phyloP scores from a whole-genome alignment of 2,888 invertebrate species.

The Eilema depressum region DNA sequence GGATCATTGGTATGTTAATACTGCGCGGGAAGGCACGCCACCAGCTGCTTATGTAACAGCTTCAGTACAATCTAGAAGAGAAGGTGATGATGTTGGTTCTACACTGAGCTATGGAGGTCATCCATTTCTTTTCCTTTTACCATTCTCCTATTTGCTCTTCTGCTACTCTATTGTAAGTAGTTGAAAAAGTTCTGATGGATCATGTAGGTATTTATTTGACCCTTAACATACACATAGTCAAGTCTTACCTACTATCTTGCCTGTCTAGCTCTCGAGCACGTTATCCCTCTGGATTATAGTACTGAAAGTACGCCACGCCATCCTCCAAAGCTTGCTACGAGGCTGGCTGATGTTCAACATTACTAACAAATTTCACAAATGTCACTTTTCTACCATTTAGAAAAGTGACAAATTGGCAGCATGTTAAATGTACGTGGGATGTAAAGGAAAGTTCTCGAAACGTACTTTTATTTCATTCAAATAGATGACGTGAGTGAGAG shows the following conservation, averaged over 20 bases:
- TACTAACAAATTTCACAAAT: slow-evolving; percentile 20
- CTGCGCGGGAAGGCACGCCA: slow-evolving; percentile 5
- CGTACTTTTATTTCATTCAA: not conserved
- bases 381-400: slow-evolving; percentile 36
- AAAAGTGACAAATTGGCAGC: slow-evolving; percentile 4
- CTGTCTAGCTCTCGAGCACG: not conserved
- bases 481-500: not conserved
- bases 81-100: not conserved
- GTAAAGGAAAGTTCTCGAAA: not conserved
- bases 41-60: slow-evolving; percentile 13
- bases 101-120: not conserved
- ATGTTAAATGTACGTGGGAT: not conserved
- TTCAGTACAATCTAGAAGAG: not conserved
- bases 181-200: too few species aligned
- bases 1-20: slow-evolving; percentile 8
- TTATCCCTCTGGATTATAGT: too few species aligned
- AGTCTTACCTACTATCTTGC: not conserved
- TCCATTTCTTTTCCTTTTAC: too few species aligned
- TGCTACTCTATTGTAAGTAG: too few species aligned
- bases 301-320: not conserved
- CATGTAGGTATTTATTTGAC: too few species aligned
- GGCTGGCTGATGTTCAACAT: not conserved
- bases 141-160: too few species aligned
- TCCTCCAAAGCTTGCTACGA: not conserved
- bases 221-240: too few species aligned